phyloP scores from a whole-genome alignment of 2,797 vertebrate genomes.

The Sarcophilus harrisii region DNA sequence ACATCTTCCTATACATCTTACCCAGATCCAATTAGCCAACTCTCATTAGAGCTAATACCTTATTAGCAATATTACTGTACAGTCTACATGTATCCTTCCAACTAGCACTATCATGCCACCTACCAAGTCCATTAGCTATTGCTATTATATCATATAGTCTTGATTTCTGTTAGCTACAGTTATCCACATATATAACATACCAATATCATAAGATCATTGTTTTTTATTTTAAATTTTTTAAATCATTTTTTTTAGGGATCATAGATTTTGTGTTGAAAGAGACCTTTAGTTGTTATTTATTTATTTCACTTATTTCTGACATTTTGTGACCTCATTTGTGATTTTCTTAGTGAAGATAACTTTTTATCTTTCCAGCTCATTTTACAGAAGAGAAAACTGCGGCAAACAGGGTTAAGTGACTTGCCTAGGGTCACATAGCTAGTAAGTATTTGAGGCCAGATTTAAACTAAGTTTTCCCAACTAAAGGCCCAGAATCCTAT shows the following conservation, averaged over 20 bases:
- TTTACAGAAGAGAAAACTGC: neutral
- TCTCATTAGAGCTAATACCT: neutral
- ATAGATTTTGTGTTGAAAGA: neutral
- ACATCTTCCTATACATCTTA: constrained; percentile 3
- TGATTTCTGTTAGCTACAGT: neutral
- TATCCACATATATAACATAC: neutral
- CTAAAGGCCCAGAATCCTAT: neutral
- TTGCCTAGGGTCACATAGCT: neutral
- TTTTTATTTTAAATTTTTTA: neutral
- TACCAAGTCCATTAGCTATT: neutral
- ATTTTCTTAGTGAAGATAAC: neutral
- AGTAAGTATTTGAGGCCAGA: neutral
- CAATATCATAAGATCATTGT: neutral
- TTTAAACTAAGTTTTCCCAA: neutral
- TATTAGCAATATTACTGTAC: neutral
- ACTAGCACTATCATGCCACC: neutral
- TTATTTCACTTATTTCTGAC: neutral
- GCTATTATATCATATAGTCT: neutral
- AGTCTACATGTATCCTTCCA: neutral
- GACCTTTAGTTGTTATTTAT: neutral
- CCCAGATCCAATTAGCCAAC: constrained; percentile 21
- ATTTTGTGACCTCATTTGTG: neutral
- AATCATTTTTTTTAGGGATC: neutral
- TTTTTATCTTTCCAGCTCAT: too few relatives aligned
- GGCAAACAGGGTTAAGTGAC: neutral